Conservation (phyloP, 2,113 vertebrate genomes). For the Siphamia tubifer region DNA sequence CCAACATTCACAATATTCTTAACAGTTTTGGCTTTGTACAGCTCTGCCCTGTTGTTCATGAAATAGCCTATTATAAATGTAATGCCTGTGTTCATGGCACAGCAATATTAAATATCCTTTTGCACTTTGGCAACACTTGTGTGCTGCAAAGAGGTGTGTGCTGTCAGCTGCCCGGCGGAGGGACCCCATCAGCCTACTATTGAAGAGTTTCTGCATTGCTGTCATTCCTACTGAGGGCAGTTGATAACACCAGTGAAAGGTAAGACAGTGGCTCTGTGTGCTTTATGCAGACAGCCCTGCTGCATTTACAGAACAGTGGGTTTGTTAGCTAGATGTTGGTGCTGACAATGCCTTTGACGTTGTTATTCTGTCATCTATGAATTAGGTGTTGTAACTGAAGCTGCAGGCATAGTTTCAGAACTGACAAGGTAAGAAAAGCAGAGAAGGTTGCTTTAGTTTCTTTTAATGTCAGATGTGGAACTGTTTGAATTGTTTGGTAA, state of each 20-base stretch:
- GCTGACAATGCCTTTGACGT: background rate
- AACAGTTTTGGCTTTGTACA: too few relatives aligned
- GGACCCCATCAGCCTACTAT: conserved; percentile 53
- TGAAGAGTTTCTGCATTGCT: conserved; percentile 73
- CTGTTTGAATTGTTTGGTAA: background rate
- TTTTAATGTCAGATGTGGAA: background rate
- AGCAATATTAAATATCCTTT: conserved; percentile 57
- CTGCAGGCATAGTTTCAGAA: background rate
- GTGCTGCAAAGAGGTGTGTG: conserved; percentile 41
- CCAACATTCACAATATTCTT: too few relatives aligned
- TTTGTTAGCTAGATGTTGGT: background rate
- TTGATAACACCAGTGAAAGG: conserved; percentile 62
- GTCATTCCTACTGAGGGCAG: conserved; percentile 73
- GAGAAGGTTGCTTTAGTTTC: background rate
- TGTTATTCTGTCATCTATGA: background rate
- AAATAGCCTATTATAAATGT: too few relatives aligned
- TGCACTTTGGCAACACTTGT: conserved; percentile 28
- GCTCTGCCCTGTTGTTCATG: too few relatives aligned
- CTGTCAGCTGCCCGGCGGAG: conserved; percentile 65
- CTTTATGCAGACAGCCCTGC: conserved; percentile 18
- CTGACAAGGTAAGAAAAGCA: conserved; percentile 55
- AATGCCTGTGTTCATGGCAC: conserved; percentile 9
- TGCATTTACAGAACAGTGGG: conserved; percentile 27
- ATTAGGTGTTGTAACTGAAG: conserved; percentile 10
- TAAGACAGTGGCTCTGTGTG: conserved; percentile 55